These are phyloP conservation scores for Cataglyphis albicans DNA, from an alignment of 2,888 invertebrate species.

Conservation along the genomic window DNA sequence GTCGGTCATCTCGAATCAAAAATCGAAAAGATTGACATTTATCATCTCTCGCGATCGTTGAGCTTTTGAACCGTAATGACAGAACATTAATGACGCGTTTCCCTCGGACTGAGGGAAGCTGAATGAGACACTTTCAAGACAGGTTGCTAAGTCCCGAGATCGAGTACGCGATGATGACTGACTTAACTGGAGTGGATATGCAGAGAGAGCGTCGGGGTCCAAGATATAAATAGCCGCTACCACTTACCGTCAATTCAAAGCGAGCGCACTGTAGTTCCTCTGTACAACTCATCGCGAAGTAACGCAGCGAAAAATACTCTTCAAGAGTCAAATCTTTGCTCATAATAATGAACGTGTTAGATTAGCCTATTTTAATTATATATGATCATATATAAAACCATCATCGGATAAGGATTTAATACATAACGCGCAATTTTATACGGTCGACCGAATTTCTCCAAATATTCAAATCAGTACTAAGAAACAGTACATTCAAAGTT, in stretches of 20 bases:
- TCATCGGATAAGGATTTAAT: neutral
- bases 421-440: too few relatives aligned
- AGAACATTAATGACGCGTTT: neutral
- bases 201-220: conserved; percentile 66
- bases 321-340: conserved; percentile 24
- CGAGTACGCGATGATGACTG: conserved; percentile 74
- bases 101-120: conserved; percentile 43
- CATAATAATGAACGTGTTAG: neutral
- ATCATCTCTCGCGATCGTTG: neutral
- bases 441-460: neutral
- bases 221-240: conserved; percentile 79
- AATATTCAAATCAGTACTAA: neutral
- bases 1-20: neutral
- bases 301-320: conserved; percentile 22
- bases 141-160: conserved; percentile 67
- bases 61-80: neutral
- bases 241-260: conserved; percentile 78
- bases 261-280: conserved; percentile 61
- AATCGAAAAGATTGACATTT: neutral
- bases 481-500: neutral
- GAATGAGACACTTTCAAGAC: conserved; percentile 68
- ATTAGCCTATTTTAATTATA: conserved; percentile 24
- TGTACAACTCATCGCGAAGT: conserved; percentile 49
- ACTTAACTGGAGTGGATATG: conserved; percentile 78
- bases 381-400: neutral